Conservation (phyloP, 2,113 vertebrate genomes). For the Hippocampus abdominalis region DNA sequence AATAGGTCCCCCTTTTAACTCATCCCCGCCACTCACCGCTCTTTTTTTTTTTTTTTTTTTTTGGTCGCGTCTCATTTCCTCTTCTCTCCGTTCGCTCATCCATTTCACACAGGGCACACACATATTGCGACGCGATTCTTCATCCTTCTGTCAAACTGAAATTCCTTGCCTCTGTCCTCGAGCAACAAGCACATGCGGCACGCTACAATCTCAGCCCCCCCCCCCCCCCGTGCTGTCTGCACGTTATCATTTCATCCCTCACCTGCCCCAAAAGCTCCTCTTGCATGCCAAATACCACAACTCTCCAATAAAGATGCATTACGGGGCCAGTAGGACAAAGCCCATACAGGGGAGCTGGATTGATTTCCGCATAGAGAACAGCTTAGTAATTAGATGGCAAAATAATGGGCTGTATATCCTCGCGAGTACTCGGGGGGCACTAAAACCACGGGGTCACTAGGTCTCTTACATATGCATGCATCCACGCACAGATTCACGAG, state of each 20-base stretch:
- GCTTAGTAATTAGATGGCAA: conserved; percentile 53
- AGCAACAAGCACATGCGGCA: conserved; percentile 17
- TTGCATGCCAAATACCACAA: not conserved
- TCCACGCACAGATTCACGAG: not conserved
- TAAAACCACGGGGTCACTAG: conserved; percentile 27
- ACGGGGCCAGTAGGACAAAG: conserved; percentile 38
- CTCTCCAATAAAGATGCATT: conserved; percentile 39
- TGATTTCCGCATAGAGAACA: conserved; percentile 39
- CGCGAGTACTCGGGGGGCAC: conserved; percentile 20
- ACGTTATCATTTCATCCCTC: conserved; percentile 22
- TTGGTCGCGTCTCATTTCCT: conserved; percentile 27
- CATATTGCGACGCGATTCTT: conserved; percentile 23
- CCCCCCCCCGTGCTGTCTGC: too few species aligned
- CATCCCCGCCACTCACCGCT: conserved; percentile 33
- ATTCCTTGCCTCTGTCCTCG: conserved; percentile 34
- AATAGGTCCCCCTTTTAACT: not conserved
- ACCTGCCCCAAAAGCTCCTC: not conserved
- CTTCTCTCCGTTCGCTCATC: conserved; percentile 26
- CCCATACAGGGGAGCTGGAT: conserved; percentile 34
- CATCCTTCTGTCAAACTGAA: conserved; percentile 32
- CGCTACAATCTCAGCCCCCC: conserved; percentile 27
- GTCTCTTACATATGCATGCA: conserved; percentile 4
- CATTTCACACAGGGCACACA: not conserved
- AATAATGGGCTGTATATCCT: conserved; percentile 44
- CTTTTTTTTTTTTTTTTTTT: conserved; percentile 7